Evolutionary conservation across 2,797 vertebrate species (phyloP), one percentile per base, ranked within the genome.

Genomic region (Sebastes vulpes): DNA sequence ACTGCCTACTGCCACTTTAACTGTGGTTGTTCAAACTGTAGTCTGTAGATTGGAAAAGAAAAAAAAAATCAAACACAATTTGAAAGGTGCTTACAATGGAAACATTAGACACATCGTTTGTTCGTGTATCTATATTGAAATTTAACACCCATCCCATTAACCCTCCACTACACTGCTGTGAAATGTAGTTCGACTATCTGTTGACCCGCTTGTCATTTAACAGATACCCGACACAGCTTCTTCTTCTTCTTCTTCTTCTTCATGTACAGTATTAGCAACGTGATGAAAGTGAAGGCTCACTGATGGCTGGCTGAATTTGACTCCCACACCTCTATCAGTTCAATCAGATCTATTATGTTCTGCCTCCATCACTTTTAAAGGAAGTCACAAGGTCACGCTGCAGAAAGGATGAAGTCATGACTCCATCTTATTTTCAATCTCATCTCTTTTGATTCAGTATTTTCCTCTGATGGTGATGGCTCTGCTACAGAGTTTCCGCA

Each of bases 351-450:
- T 63, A 76, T 88, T 70, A 77, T 83, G 65, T 73, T 89, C 78
- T 50, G 58, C 60, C 68, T 84, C 74, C 9, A 38, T 72, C 73
- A 54, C 75, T 79, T 73, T 61, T 29, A 64, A 72, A 61, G 28
- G 61, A 82, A 70, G 86, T 78, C 87, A 89, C 23, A 57, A 75
- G 91, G 86, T 89, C 88, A 77, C 9, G 1, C 56, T 32, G 75
- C 82, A 76, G 82, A 71, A 6, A 21, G 18, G 61, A 87, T 71
- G 76, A 82, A 90, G 87, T 83, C 83, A 54, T 12, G 83, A 81
- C 84, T 89, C 80, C 86, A 88, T 85, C 90, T 82, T 76, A 81
- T 76, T 79, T 87, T 53, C 81, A 86, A 75, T 88, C 65, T 35
- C 56, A 32, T 72, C 72, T 75, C 57, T 28, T 84, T 63, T 67